These are phyloP conservation scores for Drosophila helvetica DNA, from an alignment of 2,888 invertebrate genomes.

Conservation along the genomic window DNA sequence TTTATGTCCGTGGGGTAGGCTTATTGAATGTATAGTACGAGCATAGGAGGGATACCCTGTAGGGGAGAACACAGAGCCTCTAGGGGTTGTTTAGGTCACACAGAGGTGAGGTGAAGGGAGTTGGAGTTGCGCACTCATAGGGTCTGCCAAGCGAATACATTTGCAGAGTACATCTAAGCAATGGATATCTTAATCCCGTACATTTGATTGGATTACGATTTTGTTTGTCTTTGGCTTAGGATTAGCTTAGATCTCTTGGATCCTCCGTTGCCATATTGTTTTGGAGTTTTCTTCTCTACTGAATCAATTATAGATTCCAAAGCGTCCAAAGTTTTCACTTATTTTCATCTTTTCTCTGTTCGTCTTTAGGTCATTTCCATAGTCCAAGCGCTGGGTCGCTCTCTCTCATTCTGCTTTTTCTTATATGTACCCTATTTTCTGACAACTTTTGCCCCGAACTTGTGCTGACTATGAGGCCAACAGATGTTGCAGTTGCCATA, in stretches of 20 bases:
- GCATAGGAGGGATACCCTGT: conserved; percentile 15
- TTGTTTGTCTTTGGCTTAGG: too few species aligned
- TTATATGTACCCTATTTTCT: conserved; percentile 56
- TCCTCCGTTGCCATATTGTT: too few species aligned
- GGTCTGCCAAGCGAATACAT: too few species aligned
- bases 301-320: too few species aligned
- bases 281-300: too few species aligned
- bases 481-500: conserved; percentile 64
- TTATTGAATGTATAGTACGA: conserved; percentile 52
- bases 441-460: conserved; percentile 42
- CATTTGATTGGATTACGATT: too few species aligned
- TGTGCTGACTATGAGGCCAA: conserved; percentile 52
- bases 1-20: conserved; percentile 61
- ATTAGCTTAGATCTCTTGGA: too few species aligned
- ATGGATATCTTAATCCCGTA: too few species aligned
- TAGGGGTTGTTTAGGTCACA: not conserved
- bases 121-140: too few species aligned
- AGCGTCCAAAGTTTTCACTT: too few species aligned
- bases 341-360: not conserved
- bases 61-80: not conserved
- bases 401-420: conserved; percentile 51
- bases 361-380: conserved; percentile 25
- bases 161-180: too few species aligned
- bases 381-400: conserved; percentile 26
- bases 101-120: not conserved